Evolutionary conservation across 2,797 vertebrate species (phyloP), one percentile per base, ranked within the genome.

Genomic region (Catharus ustulatus): DNA sequence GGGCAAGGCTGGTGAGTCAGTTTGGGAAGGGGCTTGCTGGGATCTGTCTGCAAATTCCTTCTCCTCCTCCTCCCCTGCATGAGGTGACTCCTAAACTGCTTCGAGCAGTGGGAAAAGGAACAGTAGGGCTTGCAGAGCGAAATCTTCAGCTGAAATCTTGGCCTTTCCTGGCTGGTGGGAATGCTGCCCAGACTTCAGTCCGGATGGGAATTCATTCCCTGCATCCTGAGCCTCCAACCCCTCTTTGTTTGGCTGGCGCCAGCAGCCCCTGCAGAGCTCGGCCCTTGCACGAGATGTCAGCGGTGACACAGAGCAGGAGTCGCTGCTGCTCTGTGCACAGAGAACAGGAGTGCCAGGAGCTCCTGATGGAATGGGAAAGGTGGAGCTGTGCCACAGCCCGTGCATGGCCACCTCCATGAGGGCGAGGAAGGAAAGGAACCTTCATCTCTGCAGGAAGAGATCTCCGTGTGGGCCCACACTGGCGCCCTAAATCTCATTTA

Each of bases 101-200:
- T 29, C 7, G 3, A 51, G 71, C 14, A 5, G 68, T 68, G 55
- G 55, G 71, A 73, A 88, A 69, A 87, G 42, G 51, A 72, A 57
- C 67, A 34, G 29, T 32, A 40, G 42, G 26, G 24, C 55, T 92
- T 87, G 63, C 84, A 83, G 42, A 32, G 16, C n/a, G 66, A 58
- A 78, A 74, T 58, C 51, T 82, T 61, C 14, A 1, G 80, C 51
- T 90, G 52, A 76, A 93, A 77, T 61, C 52, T 79, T 71, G 76
- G 69, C 81, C 45, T 71, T 87, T 89, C 51, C 43, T 1, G 4
- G 58, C 67, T 57, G 36, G 46, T 4, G 18, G 93, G 89, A 94
- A 79, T 23, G 54, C 54, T 82, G 93, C 89, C 94, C 8, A 6
- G 85, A 73, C 77, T 93, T 86, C 62, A 84, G 83, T 58, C 85